Conservation (phyloP, 2,888 invertebrate genomes). For the Polyommatus iphigenia region DNA sequence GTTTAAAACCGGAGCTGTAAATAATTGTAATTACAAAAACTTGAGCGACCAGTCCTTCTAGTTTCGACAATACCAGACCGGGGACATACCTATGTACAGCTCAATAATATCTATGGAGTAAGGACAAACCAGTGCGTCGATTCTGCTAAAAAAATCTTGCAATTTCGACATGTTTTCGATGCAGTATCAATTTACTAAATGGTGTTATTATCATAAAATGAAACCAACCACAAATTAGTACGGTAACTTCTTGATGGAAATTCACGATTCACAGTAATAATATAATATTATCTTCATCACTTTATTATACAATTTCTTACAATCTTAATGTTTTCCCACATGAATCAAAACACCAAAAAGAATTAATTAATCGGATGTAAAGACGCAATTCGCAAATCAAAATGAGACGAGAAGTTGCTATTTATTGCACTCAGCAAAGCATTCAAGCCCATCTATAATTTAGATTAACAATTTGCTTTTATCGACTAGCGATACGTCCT, state of each 20-base stretch:
- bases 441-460: background rate
- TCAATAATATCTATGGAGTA: background rate
- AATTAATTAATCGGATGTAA: no score
- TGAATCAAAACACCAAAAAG: no score
- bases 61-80: background rate
- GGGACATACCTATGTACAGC: background rate
- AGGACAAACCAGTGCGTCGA: background rate
- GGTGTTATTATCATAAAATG: no score
- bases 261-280: no score
- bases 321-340: no score
- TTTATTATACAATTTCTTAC: no score
- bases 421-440: background rate
- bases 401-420: background rate
- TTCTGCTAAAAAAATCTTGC: background rate
- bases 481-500: background rate
- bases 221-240: no score
- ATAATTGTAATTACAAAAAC: slow-evolving; percentile 4
- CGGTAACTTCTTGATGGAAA: no score
- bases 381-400: no score
- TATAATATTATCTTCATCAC: no score
- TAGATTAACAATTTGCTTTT: background rate
- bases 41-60: slow-evolving; percentile 1
- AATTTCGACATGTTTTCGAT: no score
- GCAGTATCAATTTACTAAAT: no score
- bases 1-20: slow-evolving; percentile 22